phyloP scores from a whole-genome alignment of 2,797 vertebrate species.

The Rhinogobio ventralis region DNA sequence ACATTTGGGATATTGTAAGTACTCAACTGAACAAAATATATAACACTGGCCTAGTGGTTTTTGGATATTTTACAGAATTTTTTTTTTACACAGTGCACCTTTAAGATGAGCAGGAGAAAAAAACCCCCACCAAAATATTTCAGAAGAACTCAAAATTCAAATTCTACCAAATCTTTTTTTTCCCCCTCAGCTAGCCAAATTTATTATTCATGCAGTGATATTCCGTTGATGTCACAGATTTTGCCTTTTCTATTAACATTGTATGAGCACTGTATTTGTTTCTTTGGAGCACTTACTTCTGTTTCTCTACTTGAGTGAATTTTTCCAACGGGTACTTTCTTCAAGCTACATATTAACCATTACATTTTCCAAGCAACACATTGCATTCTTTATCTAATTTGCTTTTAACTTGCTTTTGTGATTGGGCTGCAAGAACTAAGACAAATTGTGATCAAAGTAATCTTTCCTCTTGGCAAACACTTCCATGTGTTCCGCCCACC shows the following conservation, averaged over 20 bases:
- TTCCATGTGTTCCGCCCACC: slow-evolving; percentile 8
- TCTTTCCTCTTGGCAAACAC: slow-evolving; percentile 29
- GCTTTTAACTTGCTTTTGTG: neutral
- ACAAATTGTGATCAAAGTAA: slow-evolving; percentile 44
- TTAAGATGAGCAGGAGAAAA: too few species aligned
- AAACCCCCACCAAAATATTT: too few species aligned
- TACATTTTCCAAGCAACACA: neutral
- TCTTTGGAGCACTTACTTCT: neutral
- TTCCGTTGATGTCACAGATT: neutral
- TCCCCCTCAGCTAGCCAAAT: neutral
- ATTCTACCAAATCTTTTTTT: slow-evolving; percentile 10
- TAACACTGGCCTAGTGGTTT: too few species aligned
- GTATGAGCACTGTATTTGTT: neutral
- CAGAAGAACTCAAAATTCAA: too few species aligned
- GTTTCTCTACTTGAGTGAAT: neutral
- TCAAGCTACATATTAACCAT: neutral
- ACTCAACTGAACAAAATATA: too few species aligned
- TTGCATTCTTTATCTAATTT: slow-evolving; percentile 13
- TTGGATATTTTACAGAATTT: too few species aligned
- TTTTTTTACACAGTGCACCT: too few species aligned
- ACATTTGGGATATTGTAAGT: too few species aligned
- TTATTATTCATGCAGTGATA: neutral
- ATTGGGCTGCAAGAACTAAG: neutral
- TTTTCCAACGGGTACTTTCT: neutral
- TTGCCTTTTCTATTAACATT: neutral